A percentile compares a stretch with the other conserved stretches of the same genome.
phyloP scores from a whole-genome alignment of 1,140 invertebrate species.

The Lordiphosa collinella region DNA sequence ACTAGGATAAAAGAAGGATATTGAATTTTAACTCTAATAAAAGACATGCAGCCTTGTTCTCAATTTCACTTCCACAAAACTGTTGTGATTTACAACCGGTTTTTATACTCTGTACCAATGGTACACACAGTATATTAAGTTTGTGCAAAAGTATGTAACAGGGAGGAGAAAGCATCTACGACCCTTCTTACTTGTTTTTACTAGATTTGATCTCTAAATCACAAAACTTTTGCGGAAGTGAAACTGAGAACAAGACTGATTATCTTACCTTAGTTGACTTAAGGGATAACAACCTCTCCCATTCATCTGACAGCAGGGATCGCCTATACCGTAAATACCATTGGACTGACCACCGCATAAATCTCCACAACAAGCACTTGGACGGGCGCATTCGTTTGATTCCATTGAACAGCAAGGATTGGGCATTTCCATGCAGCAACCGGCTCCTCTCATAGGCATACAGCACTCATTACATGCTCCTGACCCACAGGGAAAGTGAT shows the following conservation, averaged over 20 bases:
- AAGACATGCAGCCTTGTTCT: too few relatives aligned
- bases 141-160: too few relatives aligned
- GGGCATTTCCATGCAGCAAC: background rate
- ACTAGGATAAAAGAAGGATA: background rate
- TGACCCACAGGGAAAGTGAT: slow-evolving; percentile 12
- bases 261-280: slow-evolving; percentile 5
- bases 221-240: too few relatives aligned
- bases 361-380: background rate
- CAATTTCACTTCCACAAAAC: too few relatives aligned
- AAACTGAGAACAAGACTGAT: too few relatives aligned
- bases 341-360: background rate
- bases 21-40: too few relatives aligned
- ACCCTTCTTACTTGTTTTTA: too few relatives aligned
- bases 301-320: background rate
- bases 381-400: background rate
- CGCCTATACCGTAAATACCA: background rate
- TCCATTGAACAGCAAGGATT: background rate
- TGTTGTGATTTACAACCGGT: too few relatives aligned
- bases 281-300: background rate
- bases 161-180: too few relatives aligned
- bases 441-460: slow-evolving; percentile 1
- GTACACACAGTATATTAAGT: too few relatives aligned
- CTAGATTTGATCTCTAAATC: too few relatives aligned
- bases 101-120: too few relatives aligned
- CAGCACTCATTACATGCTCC: background rate